phyloP scores from a whole-genome alignment of 2,113 vertebrate genomes.

The Misgurnus anguillicaudatus region DNA sequence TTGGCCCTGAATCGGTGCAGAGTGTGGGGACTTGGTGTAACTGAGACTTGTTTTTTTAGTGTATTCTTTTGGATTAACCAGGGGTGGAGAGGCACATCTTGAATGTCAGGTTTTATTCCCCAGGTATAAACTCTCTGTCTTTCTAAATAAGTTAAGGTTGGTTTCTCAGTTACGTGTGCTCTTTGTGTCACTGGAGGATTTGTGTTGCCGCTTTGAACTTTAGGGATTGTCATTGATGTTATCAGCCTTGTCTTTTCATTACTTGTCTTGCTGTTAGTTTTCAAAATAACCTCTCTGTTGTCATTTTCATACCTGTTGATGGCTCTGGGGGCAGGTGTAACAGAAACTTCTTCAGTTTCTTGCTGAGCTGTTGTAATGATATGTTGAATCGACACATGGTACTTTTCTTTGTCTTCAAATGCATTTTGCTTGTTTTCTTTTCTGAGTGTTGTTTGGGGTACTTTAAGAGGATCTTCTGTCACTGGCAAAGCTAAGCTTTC shows the following conservation, averaged over 20 bases:
- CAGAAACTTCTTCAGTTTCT: background rate
- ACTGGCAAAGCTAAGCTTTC: conserved; percentile 10
- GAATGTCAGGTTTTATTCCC: conserved; percentile 51
- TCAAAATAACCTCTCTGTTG: conserved; percentile 27
- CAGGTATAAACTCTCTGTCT: conserved; percentile 44
- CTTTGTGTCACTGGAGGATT: conserved; percentile 22
- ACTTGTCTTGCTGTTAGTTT: background rate
- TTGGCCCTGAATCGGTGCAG: conserved; percentile 62
- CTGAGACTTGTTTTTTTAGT: conserved; percentile 51
- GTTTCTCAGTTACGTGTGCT: conserved; percentile 31
- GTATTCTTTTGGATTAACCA: conserved; percentile 64
- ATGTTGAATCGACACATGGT: background rate
- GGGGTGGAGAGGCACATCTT: conserved; percentile 66
- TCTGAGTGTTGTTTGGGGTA: conserved; percentile 14
- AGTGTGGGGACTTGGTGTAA: conserved; percentile 52
- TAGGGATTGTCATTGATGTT: conserved; percentile 30
- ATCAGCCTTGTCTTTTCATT: conserved; percentile 21
- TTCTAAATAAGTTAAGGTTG: conserved; percentile 36
- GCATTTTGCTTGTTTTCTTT: conserved; percentile 30
- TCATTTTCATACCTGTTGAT: conserved; percentile 38
- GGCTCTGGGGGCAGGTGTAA: conserved; percentile 25
- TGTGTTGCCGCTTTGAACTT: conserved; percentile 8
- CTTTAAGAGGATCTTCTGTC: conserved; percentile 37
- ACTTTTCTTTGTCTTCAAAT: conserved; percentile 8
- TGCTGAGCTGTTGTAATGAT: conserved; percentile 9